Conservation (phyloP, 2,113 vertebrate genomes). For the Hiodon tergisus region DNA sequence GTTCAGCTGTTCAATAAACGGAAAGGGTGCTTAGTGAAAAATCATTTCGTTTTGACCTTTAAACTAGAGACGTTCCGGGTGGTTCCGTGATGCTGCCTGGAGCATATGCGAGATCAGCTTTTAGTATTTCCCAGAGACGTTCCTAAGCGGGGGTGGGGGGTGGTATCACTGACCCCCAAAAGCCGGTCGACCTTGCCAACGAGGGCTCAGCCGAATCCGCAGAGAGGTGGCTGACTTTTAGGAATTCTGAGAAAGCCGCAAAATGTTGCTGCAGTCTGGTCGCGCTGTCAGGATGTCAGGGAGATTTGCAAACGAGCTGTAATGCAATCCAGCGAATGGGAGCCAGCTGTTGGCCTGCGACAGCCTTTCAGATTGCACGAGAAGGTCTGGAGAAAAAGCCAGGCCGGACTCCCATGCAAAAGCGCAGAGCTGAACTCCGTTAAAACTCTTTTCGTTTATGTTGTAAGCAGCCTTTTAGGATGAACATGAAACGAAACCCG, state of each 20-base stretch:
- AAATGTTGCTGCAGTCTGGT: neutral
- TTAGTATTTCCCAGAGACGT: too few relatives aligned
- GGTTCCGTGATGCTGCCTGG: too few relatives aligned
- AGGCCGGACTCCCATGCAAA: neutral
- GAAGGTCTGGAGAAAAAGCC: neutral
- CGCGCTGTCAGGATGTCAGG: neutral
- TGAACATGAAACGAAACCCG: neutral
- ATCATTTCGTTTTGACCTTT: too few relatives aligned
- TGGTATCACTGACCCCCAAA: too few relatives aligned
- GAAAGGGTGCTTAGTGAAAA: too few relatives aligned
- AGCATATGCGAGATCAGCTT: too few relatives aligned
- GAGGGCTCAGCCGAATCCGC: neutral
- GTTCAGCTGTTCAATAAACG: too few relatives aligned
- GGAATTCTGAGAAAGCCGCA: neutral
- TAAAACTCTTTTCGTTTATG: constrained; percentile 9
- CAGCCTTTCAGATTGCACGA: neutral
- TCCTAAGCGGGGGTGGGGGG: too few relatives aligned
- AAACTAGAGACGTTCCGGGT: too few relatives aligned
- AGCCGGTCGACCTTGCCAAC: too few relatives aligned
- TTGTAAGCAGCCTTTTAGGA: neutral
- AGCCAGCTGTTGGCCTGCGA: neutral
- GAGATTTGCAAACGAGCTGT: neutral
- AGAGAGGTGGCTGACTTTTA: constrained; percentile 1
- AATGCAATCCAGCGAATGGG: neutral
- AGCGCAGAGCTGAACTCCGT: neutral